phyloP scores from a whole-genome alignment of 2,888 invertebrate species.

The Isoperla grammatica region DNA sequence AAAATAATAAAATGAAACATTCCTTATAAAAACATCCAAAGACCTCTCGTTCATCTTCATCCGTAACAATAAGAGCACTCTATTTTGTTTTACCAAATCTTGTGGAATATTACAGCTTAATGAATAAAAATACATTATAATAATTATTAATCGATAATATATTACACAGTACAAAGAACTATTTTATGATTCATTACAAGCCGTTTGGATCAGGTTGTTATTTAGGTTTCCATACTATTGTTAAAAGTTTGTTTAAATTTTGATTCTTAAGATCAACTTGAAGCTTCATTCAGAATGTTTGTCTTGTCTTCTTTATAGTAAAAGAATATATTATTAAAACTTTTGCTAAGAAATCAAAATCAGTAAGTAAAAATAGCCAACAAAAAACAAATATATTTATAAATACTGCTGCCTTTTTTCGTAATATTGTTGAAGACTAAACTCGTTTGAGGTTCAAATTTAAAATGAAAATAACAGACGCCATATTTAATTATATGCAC shows the following conservation, averaged over 20 bases:
- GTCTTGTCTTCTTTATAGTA: not conserved
- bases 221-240: not conserved
- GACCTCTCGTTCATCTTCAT: not conserved
- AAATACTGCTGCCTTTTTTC: not conserved
- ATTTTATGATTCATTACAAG: not conserved
- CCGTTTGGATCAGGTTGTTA: not conserved
- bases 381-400: not conserved
- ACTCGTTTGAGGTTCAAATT: not conserved
- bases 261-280: conserved; percentile 6
- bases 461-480: no score
- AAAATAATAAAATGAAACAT: conserved; percentile 17
- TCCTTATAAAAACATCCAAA: conserved; percentile 13
- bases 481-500: no score
- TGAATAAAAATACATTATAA: conserved; percentile 28
- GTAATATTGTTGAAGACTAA: not conserved
- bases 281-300: not conserved
- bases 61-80: conserved; percentile 24
- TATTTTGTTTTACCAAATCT: conserved; percentile 18
- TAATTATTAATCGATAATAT: conserved; percentile 19
- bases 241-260: not conserved
- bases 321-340: not conserved
- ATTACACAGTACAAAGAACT: conserved; percentile 22
- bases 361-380: not conserved
- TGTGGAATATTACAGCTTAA: conserved; percentile 22
- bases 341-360: not conserved